Evolutionary conservation across 2,113 vertebrate genomes (phyloP), one percentile per base, ranked within the genome.

Genomic region (Falcunculus frontatus): DNA sequence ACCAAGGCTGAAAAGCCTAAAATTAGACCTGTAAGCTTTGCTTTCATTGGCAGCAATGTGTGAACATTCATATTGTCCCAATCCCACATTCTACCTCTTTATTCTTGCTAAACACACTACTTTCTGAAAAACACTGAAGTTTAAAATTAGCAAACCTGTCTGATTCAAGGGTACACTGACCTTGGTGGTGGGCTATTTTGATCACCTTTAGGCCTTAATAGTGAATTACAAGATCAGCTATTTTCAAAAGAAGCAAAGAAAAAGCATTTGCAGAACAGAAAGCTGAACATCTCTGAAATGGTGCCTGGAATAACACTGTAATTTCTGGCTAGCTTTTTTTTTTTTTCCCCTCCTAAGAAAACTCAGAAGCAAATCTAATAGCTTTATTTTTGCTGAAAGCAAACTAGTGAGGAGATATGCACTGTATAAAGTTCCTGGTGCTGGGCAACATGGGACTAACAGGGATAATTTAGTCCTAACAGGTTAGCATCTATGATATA

Each of bases 1-100:
- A 97, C 92, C 98, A 97, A 98, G 97, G 97, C 96, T 96, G 79
- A 88, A 82, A 95, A 90, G 84, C 56, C 96, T 98, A 97, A 98
- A 98, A 98, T 97, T 98, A 98, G 97, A 95, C 94, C 87, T 95
- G 93, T 70, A n/a, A 87, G 93, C 81, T 96, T 90, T 97, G 83
- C 96, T 95, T 93, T 94, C 89, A 72, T 97, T 98, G 95, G 96
- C 96, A 97, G 62, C 18, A 2, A 49, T 56, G 56, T 76, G 83
- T 56, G 64, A 12, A 16, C 84, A 90, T 65, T 83, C 62, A 39
- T 64, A 84, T 73, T 84, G 79, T 95, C 76, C 49, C 70, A 77
- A 68, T 42, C 79, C 85, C 50, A 90, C 83, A 67, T 77, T 86
- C 84, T 96, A 75, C 70, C 83, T 92, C 65, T 94, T 83, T 91